Base-by-base conservation (phyloP, 2,797 vertebrate species). In the Syncerus caffer region DNA sequence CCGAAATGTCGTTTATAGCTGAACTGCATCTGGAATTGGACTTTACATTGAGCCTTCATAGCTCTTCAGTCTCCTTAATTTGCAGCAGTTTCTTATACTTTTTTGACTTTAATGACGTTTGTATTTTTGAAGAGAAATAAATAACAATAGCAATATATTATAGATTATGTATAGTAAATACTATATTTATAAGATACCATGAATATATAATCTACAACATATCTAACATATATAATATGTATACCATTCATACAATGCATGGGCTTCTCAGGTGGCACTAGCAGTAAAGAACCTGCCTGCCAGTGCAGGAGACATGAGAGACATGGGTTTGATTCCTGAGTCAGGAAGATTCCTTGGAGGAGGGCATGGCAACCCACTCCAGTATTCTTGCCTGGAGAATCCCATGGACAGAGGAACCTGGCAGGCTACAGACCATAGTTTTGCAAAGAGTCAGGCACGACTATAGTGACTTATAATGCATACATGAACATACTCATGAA, bases 101-200 rank as follows among this genome's bases (percentile, higher is more conserved):
- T 95, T 95, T 15, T 89, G 19, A 92, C 50, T 94, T 93, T 76
- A 1, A 34, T 34, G 16, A 76, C 6, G 7, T 85, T 85, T 87
- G 38, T 25, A 85, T 58, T 60, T 94, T 94, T 90, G 12, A 89
- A 78, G 38, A 94, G 19, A 93, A 74, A 93, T 51, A 92, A 67
- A 55, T 15, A 85, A 16, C 14, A 92, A 60, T 82, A 80, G 13
- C 21, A 83, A 47, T 51, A 89, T 57, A 55, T 57, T 51, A 25
- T n/a, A 47, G 50, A 71, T 42, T 89, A 47, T 64, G 23, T 78
- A 67, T 53, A 85, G 50, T 42, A 53, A 42, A 64, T 13, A 78
- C 58, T 76, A 51, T 80, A 34, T 67, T 25, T 78, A 55, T 74
- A 62, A 38, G n/a, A 25, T 31, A 64, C 34, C 82, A 58, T 57